These are phyloP conservation scores for Sebastes vulpes DNA, from an alignment of 2,797 vertebrate genomes.

Conservation along the genomic window DNA sequence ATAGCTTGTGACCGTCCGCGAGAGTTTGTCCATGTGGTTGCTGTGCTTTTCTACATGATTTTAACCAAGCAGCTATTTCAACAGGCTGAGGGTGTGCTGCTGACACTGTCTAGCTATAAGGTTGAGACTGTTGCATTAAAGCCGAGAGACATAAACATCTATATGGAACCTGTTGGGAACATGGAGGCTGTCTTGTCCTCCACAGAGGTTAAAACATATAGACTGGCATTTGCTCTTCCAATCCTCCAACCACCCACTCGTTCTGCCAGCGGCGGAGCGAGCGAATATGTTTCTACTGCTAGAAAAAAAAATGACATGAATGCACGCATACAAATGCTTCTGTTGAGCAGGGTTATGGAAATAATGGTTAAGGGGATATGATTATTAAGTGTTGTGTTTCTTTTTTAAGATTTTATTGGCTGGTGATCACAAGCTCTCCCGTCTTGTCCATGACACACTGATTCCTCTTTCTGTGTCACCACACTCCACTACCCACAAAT, in stretches of 20 bases:
- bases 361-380: background rate
- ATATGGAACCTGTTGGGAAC: background rate
- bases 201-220: background rate
- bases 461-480: constrained; percentile 25
- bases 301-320: background rate
- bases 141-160: background rate
- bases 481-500: constrained; percentile 14
- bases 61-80: constrained; percentile 22
- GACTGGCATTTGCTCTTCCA: constrained; percentile 6
- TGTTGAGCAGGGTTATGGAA: background rate
- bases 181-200: background rate
- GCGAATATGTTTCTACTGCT: constrained; percentile 6
- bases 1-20: background rate
- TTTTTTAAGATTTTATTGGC: background rate
- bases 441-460: constrained; percentile 1
- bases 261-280: background rate
- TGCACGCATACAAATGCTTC: background rate
- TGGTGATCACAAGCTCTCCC: background rate
- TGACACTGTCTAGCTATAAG: background rate
- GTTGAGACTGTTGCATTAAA: background rate
- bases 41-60: background rate
- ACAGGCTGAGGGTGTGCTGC: constrained; percentile 30
- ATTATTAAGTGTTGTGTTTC: background rate
- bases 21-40: background rate
- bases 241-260: constrained; percentile 15